These are phyloP conservation scores for Aphodius sticticus DNA, from an alignment of 2,888 invertebrate species.

Conservation along the genomic window DNA sequence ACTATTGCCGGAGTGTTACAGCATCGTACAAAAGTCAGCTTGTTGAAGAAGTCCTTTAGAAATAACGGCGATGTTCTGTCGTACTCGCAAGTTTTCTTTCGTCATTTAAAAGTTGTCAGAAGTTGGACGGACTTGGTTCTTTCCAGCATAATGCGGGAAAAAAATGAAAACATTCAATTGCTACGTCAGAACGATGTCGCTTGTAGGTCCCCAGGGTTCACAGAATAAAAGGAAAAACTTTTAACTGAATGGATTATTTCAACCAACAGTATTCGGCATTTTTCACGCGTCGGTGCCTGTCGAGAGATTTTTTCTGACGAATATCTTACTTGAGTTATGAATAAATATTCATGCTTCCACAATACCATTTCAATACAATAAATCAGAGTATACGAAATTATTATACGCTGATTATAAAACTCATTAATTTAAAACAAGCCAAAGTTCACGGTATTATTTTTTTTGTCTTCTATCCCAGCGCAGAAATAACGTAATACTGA, in stretches of 20 bases:
- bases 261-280: neutral
- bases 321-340: neutral
- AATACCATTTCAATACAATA: no score
- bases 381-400: no score
- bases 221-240: neutral
- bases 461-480: neutral
- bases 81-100: neutral
- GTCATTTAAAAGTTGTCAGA: slow-evolving; percentile 16
- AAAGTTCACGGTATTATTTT: neutral
- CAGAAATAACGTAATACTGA: neutral
- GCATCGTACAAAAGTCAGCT: no score
- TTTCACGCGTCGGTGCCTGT: neutral
- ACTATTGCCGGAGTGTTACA: no score
- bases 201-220: neutral
- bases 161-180: slow-evolving; percentile 4
- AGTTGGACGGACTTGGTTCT: neutral
- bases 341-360: no score
- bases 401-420: no score
- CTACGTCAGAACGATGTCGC: neutral
- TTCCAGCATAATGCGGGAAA: neutral
- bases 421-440: no score
- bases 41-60: neutral
- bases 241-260: slow-evolving; percentile 4
- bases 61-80: neutral
- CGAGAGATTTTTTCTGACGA: neutral